These are phyloP conservation scores for Pristionchus arcanus DNA, from an alignment of 2,888 invertebrate species.

Conservation along the genomic window DNA sequence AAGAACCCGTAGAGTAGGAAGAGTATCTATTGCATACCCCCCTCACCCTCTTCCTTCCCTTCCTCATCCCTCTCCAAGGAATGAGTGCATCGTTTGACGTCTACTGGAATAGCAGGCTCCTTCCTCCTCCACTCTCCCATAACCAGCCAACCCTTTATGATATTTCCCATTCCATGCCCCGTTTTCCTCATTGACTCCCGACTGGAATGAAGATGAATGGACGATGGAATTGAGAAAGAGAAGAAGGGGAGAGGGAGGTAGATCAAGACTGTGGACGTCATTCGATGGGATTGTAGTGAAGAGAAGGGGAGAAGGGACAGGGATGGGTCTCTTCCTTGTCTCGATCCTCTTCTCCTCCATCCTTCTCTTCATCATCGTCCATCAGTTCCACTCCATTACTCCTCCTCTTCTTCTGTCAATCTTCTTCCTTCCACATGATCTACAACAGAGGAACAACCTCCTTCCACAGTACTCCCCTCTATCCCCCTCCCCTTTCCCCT, in stretches of 20 bases:
- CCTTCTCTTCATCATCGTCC: neutral
- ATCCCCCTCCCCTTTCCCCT: neutral
- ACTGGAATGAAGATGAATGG: slow-evolving; percentile 11
- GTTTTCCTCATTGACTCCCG: slow-evolving; percentile 43
- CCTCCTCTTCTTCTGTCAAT: neutral
- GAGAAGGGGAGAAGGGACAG: neutral
- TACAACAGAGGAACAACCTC: neutral
- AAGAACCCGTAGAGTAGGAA: neutral
- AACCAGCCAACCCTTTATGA: slow-evolving; percentile 29
- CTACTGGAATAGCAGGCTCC: neutral
- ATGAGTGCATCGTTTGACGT: slow-evolving; percentile 18
- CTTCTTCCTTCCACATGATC: neutral
- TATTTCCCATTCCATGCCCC: slow-evolving; percentile 32
- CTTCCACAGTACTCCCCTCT: neutral
- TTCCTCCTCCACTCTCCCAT: neutral
- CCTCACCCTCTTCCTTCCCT: neutral
- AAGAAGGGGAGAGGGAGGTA: neutral
- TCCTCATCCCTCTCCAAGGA: neutral
- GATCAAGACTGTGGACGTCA: neutral
- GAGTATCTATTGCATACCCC: neutral
- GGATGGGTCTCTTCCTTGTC: neutral
- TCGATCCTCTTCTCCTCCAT: neutral
- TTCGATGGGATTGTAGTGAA: neutral
- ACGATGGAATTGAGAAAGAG: neutral
- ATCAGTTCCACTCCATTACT: slow-evolving; percentile 33